These are phyloP conservation scores for Standfussiana lucernea DNA, from an alignment of 2,888 invertebrate genomes.

Conservation along the genomic window DNA sequence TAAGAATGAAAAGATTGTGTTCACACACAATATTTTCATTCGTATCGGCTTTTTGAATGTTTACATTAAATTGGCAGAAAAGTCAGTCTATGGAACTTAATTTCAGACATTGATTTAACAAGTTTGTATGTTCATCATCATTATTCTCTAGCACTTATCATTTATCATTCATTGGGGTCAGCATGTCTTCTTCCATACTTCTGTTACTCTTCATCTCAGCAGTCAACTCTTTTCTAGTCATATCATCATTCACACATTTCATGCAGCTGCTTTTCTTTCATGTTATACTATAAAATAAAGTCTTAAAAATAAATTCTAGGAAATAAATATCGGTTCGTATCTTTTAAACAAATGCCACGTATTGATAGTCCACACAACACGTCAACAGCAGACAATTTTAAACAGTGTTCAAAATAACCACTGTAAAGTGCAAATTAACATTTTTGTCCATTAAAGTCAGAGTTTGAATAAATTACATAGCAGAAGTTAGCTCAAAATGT, in stretches of 20 bases:
- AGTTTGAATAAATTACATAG: constrained; percentile 20
- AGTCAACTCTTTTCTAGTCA: neutral
- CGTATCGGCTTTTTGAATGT: too few relatives aligned
- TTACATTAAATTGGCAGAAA: neutral
- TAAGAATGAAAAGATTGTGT: neutral
- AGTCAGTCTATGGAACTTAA: neutral
- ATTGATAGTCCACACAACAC: too few relatives aligned
- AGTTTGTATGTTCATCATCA: neutral
- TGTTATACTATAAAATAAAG: neutral
- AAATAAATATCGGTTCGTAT: too few relatives aligned
- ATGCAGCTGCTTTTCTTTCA: neutral
- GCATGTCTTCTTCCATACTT: neutral
- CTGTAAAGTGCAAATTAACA: constrained; percentile 46
- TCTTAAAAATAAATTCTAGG: neutral
- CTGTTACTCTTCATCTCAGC: neutral
- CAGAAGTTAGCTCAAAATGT: constrained; percentile 38
- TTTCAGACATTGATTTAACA: neutral
- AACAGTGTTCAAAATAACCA: constrained; percentile 21
- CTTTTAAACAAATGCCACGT: too few relatives aligned
- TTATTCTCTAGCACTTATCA: neutral
- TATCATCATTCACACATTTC: neutral
- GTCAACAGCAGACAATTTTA: neutral
- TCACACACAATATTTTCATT: too few relatives aligned
- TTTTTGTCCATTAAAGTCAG: constrained; percentile 36
- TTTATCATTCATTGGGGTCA: neutral